Evolutionary conservation across 1,140 invertebrate genomes (phyloP).

Genomic region (Drosophila sproati): DNA sequence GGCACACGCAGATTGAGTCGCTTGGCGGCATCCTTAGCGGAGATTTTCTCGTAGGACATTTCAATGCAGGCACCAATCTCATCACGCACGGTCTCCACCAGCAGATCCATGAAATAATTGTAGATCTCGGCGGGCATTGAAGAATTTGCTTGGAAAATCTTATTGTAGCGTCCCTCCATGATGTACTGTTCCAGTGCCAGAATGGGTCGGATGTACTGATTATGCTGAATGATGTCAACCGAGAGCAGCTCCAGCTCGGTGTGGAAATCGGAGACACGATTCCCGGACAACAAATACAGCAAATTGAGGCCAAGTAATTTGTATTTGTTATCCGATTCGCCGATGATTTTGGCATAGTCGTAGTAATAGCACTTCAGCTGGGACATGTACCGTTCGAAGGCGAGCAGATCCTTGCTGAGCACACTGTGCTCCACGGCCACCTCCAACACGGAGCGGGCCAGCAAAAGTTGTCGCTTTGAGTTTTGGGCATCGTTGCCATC

Average conservation of each 20-base stretch:
- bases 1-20: slow-evolving; percentile 94
- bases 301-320: slow-evolving; percentile 98
- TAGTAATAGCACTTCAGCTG: slow-evolving; percentile 99
- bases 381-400: slow-evolving; percentile 98
- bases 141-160: slow-evolving; percentile 88
- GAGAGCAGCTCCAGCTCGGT: slow-evolving; percentile 98
- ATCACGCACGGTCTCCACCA: slow-evolving; percentile 97
- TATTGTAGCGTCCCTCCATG: slow-evolving; percentile 99
- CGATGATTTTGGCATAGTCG: slow-evolving; percentile 95
- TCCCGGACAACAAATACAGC: slow-evolving; percentile 97
- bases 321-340: slow-evolving; percentile 97
- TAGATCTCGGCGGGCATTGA: slow-evolving; percentile 98
- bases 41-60: slow-evolving; percentile 97
- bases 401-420: slow-evolving; percentile 94
- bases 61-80: slow-evolving; percentile 99
- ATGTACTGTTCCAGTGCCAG: slow-evolving; percentile 98
- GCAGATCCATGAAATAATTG: slow-evolving; percentile 98
- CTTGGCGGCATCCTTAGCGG: slow-evolving; percentile 93
- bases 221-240: slow-evolving; percentile 95
- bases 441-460: slow-evolving; percentile 96
- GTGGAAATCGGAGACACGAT: slow-evolving; percentile 99
- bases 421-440: slow-evolving; percentile 98
- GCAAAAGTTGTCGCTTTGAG: slow-evolving; percentile 90
- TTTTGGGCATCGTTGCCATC: slow-evolving; percentile 90
- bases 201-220: slow-evolving; percentile 97